phyloP scores from a whole-genome alignment of 2,888 invertebrate genomes.

The Balanococcus diminutus region DNA sequence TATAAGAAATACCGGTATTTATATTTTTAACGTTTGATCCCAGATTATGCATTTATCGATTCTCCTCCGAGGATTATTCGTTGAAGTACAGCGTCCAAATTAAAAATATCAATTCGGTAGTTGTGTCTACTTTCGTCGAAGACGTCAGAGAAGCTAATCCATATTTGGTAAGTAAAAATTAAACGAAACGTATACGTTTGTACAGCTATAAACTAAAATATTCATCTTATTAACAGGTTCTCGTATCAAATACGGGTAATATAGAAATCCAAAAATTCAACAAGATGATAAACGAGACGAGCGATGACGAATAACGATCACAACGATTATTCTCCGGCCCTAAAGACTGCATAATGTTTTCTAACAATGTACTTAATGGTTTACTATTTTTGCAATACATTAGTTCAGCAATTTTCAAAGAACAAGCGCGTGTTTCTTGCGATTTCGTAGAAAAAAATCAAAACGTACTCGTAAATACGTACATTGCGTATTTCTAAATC shows the following conservation, averaged over 20 bases:
- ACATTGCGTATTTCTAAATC: background rate
- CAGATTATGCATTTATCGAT: conserved; percentile 30
- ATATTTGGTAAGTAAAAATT: background rate
- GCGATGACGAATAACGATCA: background rate
- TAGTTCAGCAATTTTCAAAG: conserved; percentile 13
- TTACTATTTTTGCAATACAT: conserved; percentile 17
- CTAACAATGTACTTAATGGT: background rate
- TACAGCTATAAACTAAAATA: background rate
- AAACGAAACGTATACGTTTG: background rate
- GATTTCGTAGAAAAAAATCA: background rate
- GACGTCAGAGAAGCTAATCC: background rate
- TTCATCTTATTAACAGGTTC: background rate
- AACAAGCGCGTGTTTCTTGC: background rate
- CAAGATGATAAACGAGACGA: background rate
- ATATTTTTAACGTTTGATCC: background rate
- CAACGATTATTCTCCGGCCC: background rate
- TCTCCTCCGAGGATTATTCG: conserved; percentile 17
- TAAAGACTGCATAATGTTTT: background rate
- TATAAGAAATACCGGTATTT: background rate
- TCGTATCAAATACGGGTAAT: background rate
- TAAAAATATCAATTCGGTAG: background rate
- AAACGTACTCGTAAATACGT: background rate
- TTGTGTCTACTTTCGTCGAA: background rate
- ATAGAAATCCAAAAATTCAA: background rate
- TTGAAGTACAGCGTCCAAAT: background rate